Evolutionary conservation across 2,888 invertebrate genomes (phyloP), one percentile per base, ranked within the genome.

Genomic region (Dorcus hopei): DNA sequence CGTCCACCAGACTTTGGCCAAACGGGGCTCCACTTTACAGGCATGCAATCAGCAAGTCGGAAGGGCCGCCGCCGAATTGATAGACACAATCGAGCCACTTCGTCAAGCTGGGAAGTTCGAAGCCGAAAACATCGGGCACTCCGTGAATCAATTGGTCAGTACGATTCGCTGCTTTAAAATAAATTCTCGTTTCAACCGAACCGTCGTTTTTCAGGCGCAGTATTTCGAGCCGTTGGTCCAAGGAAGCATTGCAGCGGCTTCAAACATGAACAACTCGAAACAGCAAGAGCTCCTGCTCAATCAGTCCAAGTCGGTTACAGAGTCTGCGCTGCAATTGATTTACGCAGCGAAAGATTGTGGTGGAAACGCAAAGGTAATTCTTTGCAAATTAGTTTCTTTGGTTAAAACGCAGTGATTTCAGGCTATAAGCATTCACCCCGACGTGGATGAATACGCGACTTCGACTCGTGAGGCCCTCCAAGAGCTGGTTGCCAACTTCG

Each of bases 301-400:
- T 74, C 94, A 96, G 79, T 87, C 94, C 2, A 92, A 97, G 75
- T 97, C 97, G 0, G 95, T 97, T 53, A 86, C 94, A 0, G 99
- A 99, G 80, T 91, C 94, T n/a, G 88, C 92, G 2, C 81, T 94
- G 4, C 92, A 95, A 69, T 81, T 97, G 61, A 84, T 96, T 49
- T 88, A 89, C 65, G 88, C 91, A 0, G 87, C 93, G 1, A 93
- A 94, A 73, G 91, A 94, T 71, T 88, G 93, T 0, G 97, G 92
- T 0, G 98, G 98, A 3, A 98, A 98, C 82, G 93, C 95, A 0
- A 90, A 91, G 78, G 89, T 88, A 61, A 74, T 69, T 63, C 14
- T 50, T 38, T 33, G 26, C 26, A 6, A 33, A 33, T 33, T 6
- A 33, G 2, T 11, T 38, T 7, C 14, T 11, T 39, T 14, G 23